Conservation (phyloP, 2,888 invertebrate species). For the Gastrophysa polygoni region DNA sequence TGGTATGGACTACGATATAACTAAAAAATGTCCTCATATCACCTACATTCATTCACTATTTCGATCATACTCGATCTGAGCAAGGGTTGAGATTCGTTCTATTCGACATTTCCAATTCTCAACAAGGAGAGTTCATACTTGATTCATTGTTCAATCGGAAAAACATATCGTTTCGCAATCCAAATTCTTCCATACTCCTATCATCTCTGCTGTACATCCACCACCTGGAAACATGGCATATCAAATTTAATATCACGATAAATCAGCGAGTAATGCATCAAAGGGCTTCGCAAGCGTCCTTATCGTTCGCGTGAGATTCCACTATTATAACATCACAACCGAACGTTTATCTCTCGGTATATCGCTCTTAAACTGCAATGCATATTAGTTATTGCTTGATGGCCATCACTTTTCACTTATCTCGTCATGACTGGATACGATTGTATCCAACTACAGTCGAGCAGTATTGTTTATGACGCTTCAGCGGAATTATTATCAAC, state of each 20-base stretch:
- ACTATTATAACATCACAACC: conserved; percentile 51
- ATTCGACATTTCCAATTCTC: too few relatives aligned
- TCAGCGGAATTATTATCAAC: conserved; percentile 43
- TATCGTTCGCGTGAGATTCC: conserved; percentile 52
- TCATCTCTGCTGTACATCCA: too few relatives aligned
- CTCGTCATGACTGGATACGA: conserved; percentile 35
- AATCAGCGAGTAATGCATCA: conserved; percentile 35
- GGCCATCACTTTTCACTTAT: conserved; percentile 50
- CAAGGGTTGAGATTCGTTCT: too few relatives aligned
- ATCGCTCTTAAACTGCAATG: conserved; percentile 51
- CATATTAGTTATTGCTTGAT: conserved; percentile 54
- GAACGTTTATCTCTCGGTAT: conserved; percentile 48
- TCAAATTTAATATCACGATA: conserved; percentile 31
- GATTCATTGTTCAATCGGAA: too few relatives aligned
- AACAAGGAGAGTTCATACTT: too few relatives aligned
- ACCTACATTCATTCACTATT: too few relatives aligned
- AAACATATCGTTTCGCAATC: too few relatives aligned
- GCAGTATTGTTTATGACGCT: conserved; percentile 38
- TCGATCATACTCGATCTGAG: too few relatives aligned
- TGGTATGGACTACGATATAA: too few relatives aligned
- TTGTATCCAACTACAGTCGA: conserved; percentile 24
- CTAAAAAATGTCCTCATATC: too few relatives aligned
- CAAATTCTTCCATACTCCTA: too few relatives aligned
- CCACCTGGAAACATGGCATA: conserved; percentile 17
- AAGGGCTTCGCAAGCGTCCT: conserved; percentile 32